These are phyloP conservation scores for Sycophila texana DNA, from an alignment of 2,888 invertebrate species.

Conservation along the genomic window DNA sequence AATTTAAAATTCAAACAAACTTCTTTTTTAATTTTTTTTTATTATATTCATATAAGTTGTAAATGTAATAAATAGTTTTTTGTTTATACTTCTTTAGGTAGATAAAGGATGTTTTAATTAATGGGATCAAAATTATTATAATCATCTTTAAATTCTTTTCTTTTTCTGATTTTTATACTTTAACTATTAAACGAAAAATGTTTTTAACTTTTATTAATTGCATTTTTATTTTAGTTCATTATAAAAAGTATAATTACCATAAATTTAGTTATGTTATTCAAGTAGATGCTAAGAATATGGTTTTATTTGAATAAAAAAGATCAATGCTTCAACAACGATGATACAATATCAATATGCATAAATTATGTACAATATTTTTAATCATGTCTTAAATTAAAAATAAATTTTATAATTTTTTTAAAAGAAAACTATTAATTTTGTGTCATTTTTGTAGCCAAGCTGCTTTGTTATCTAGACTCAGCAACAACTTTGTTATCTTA, in stretches of 20 bases:
- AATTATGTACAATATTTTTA: constrained; percentile 27
- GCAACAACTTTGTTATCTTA: background rate
- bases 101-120: constrained; percentile 1
- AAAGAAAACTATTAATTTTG: constrained; percentile 29
- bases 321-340: background rate
- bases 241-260: constrained; percentile 1
- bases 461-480: background rate
- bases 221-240: background rate
- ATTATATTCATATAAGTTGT: background rate
- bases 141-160: background rate
- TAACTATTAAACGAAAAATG: background rate
- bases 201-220: background rate
- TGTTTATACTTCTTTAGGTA: background rate
- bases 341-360: constrained; percentile 16
- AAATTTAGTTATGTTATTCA: constrained; percentile 19
- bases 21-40: constrained; percentile 31
- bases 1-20: constrained; percentile 43
- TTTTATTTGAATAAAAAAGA: constrained; percentile 16
- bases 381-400: constrained; percentile 31
- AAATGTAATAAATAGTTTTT: background rate
- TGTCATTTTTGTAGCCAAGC: background rate
- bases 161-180: background rate
- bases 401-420: constrained; percentile 51
- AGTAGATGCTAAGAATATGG: constrained; percentile 10
- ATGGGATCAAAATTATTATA: background rate